phyloP scores from a whole-genome alignment of 2,113 vertebrate genomes.

The Marcusenius ussheri region DNA sequence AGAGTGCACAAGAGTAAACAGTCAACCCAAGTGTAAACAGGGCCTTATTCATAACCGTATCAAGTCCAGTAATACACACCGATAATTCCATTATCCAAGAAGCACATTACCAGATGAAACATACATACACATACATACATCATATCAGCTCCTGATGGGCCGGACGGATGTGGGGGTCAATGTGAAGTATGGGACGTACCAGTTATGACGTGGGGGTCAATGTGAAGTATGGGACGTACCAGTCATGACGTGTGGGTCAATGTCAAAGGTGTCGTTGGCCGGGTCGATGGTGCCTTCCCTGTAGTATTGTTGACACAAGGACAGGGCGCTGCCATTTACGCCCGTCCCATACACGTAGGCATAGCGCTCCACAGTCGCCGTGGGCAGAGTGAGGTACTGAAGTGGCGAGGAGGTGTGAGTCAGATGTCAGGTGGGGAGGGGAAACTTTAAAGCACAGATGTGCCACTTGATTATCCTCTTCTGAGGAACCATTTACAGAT shows the following conservation, averaged over 20 bases:
- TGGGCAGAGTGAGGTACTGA: slow-evolving; percentile 72
- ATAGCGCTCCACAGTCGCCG: slow-evolving; percentile 77
- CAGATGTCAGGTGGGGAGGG: background rate
- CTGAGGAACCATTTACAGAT: background rate
- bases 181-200: slow-evolving; percentile 49
- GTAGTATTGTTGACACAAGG: slow-evolving; percentile 82
- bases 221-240: slow-evolving; percentile 53
- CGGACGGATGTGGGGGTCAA: slow-evolving; percentile 60
- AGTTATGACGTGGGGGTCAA: slow-evolving; percentile 73
- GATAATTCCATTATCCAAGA: background rate
- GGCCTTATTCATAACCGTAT: background rate
- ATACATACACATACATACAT: background rate
- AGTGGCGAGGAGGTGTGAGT: background rate
- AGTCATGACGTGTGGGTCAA: slow-evolving; percentile 73
- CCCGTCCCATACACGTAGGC: slow-evolving; percentile 66
- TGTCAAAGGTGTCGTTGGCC: slow-evolving; percentile 84
- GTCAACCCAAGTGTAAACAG: background rate
- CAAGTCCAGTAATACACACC: background rate
- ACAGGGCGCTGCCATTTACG: slow-evolving; percentile 67
- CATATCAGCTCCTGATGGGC: background rate
- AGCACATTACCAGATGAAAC: background rate
- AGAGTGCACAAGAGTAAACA: background rate
- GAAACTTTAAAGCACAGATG: background rate
- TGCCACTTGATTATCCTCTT: background rate
- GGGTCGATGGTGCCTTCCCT: slow-evolving; percentile 80